Percentiles rank a stretch among this genome's conserved stretches.
Conservation (phyloP, 1,140 invertebrate genomes). For the Caerostris darwini region DNA sequence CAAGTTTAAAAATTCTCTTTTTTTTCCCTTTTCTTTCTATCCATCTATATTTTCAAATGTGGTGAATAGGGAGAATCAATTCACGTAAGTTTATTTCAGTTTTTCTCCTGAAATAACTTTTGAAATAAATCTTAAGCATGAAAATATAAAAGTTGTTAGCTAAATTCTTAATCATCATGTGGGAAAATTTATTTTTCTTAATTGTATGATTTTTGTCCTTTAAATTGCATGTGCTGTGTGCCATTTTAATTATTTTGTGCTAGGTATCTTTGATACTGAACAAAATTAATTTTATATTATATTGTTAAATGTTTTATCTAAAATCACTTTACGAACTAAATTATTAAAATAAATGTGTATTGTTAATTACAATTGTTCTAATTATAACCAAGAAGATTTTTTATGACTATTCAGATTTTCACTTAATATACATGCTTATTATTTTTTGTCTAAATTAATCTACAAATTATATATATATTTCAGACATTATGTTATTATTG, state of each 20-base stretch:
- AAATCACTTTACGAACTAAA: no score
- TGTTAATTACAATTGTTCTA: no score
- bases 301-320: no score
- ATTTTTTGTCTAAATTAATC: no score
- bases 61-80: constrained; percentile 75
- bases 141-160: not conserved
- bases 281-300: not conserved
- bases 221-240: not conserved
- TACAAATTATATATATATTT: no score
- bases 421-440: no score
- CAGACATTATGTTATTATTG: no score
- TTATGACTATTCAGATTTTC: no score
- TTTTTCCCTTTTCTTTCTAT: constrained; percentile 64
- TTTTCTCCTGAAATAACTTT: constrained; percentile 67
- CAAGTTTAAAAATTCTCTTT: constrained; percentile 63
- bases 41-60: constrained; percentile 68
- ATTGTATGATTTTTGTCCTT: not conserved
- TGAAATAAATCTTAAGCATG: constrained; percentile 20
- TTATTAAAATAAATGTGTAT: no score
- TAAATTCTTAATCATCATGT: not conserved
- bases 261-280: not conserved
- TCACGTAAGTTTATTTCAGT: constrained; percentile 77
- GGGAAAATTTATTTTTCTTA: not conserved
- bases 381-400: no score
- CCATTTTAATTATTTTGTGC: not conserved